phyloP scores from a whole-genome alignment of 2,888 invertebrate species.

The Lasioglossum zephyrum region DNA sequence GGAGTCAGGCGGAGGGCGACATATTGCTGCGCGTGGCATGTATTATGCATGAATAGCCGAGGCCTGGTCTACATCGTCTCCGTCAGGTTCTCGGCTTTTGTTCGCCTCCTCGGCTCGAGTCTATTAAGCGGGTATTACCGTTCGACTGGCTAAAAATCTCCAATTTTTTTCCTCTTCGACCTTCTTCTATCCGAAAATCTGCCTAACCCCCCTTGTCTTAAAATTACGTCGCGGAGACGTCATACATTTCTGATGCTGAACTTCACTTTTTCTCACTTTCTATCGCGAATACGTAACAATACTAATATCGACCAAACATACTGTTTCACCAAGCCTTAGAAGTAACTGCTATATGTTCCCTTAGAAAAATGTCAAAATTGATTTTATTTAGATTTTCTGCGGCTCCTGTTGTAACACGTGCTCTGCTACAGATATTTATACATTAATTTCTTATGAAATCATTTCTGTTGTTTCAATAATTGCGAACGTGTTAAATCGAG shows the following conservation, averaged over 20 bases:
- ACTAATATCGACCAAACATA: no score
- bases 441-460: no score
- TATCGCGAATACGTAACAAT: no score
- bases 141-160: background rate
- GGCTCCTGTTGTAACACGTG: no score
- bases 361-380: no score
- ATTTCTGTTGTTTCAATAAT: no score
- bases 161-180: background rate
- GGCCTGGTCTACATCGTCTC: constrained; percentile 53
- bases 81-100: constrained; percentile 40
- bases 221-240: background rate
- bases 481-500: no score
- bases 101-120: constrained; percentile 59
- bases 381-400: no score
- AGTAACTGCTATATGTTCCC: no score
- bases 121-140: constrained; percentile 70
- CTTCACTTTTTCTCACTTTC: no score
- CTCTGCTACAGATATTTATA: no score
- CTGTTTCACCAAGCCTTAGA: no score
- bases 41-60: constrained; percentile 81
- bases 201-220: background rate
- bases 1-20: constrained; percentile 73
- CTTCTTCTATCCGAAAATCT: background rate
- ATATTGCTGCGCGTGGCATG: constrained; percentile 81
- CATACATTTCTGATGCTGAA: background rate